A percentile compares a stretch with the other conserved stretches of the same genome.
Evolutionary conservation across 2,888 invertebrate species (phyloP).

Genomic region (Leptinotarsa peninsularis): DNA sequence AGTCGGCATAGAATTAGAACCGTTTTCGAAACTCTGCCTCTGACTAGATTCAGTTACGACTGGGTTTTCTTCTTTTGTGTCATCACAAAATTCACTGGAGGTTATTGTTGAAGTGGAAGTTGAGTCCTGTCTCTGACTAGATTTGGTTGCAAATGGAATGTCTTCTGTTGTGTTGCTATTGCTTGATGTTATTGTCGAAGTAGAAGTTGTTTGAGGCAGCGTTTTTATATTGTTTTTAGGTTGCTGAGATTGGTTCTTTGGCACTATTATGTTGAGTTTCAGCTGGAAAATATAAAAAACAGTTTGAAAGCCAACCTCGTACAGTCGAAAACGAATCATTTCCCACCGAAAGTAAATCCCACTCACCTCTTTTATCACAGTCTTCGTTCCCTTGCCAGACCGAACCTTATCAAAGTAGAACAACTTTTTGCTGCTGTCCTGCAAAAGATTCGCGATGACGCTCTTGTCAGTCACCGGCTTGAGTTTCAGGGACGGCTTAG

Average conservation of each 20-base stretch:
- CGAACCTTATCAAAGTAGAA: slow-evolving; percentile 38
- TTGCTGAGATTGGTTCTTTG: background rate
- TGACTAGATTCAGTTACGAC: background rate
- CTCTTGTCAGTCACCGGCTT: slow-evolving; percentile 42
- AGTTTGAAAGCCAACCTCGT: too few relatives aligned
- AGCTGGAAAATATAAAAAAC: background rate
- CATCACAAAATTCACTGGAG: background rate
- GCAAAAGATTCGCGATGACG: slow-evolving; percentile 42
- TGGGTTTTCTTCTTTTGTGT: background rate
- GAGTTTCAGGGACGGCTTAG: slow-evolving; percentile 27
- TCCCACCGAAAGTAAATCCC: too few relatives aligned
- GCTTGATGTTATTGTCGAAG: background rate
- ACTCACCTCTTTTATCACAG: slow-evolving; percentile 34
- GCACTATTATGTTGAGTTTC: background rate
- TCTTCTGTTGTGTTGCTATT: background rate
- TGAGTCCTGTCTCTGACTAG: background rate
- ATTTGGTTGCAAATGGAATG: background rate
- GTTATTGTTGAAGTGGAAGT: background rate
- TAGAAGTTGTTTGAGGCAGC: background rate
- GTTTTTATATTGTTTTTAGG: background rate
- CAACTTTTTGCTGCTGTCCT: slow-evolving; percentile 41
- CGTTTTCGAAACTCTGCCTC: background rate
- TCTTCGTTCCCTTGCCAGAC: slow-evolving; percentile 30
- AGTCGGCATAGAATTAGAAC: background rate
- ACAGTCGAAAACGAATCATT: too few relatives aligned